These are phyloP conservation scores for Akabosia matsudoensis DNA, from an alignment of 1,140 invertebrate species.

Conservation along the genomic window DNA sequence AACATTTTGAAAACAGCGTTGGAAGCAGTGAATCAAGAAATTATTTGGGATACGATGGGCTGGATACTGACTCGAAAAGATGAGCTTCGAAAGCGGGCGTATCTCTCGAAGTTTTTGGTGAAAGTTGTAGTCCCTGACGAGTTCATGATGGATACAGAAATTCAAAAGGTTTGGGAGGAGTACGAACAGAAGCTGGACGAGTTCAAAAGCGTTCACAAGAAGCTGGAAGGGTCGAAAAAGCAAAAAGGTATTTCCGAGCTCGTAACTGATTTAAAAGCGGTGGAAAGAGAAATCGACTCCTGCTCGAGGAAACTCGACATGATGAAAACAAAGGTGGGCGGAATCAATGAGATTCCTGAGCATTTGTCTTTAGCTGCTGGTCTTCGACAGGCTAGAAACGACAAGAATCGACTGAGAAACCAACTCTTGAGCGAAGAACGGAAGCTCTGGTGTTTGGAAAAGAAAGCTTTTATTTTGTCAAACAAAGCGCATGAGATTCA, in stretches of 20 bases:
- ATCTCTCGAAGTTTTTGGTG: slow-evolving; percentile 70
- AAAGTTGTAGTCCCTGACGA: slow-evolving; percentile 75
- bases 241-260: neutral
- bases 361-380: neutral
- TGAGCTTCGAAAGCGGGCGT: slow-evolving; percentile 73
- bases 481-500: slow-evolving; percentile 11
- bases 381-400: neutral
- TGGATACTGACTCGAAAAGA: slow-evolving; percentile 71
- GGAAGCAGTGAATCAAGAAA: slow-evolving; percentile 11
- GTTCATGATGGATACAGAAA: slow-evolving; percentile 69
- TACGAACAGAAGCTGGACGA: slow-evolving; percentile 74
- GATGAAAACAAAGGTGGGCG: slow-evolving; percentile 57
- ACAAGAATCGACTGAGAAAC: neutral
- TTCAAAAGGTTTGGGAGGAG: slow-evolving; percentile 66
- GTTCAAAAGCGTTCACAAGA: slow-evolving; percentile 75
- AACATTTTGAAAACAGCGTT: neutral
- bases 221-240: slow-evolving; percentile 62
- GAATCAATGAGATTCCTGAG: neutral
- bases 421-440: neutral
- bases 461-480: slow-evolving; percentile 8
- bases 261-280: slow-evolving; percentile 51
- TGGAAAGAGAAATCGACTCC: slow-evolving; percentile 70
- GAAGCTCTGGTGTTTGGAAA: slow-evolving; percentile 7
- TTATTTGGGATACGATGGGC: slow-evolving; percentile 53
- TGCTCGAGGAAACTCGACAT: slow-evolving; percentile 82